Percentiles rank a stretch among this genome's conserved stretches.
These are phyloP conservation scores for Sula dactylatra DNA, from an alignment of 2,113 vertebrate species.

Conservation along the genomic window DNA sequence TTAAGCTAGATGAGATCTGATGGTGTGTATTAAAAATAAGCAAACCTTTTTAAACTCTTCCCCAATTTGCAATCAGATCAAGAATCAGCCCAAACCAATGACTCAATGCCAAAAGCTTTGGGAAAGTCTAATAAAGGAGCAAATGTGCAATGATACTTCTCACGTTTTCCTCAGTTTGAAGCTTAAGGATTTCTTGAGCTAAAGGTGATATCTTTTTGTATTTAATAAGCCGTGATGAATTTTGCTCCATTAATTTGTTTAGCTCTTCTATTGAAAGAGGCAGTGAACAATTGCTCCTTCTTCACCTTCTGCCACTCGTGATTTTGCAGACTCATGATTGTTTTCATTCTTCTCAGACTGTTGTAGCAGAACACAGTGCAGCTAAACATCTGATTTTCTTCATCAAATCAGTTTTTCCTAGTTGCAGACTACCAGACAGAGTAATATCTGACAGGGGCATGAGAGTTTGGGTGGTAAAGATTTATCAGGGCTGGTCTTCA, in stretches of 20 bases:
- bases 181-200: not conserved
- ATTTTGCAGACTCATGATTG: not conserved
- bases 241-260: not conserved
- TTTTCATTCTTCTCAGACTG: not conserved
- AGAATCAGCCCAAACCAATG: not conserved
- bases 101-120: not conserved
- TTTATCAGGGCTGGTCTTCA: not conserved
- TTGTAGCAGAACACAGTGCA: not conserved
- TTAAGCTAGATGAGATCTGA: not conserved
- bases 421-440: not conserved
- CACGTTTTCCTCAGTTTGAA: not conserved
- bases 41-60: not conserved
- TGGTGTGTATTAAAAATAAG: not conserved
- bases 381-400: not conserved
- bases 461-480: not conserved
- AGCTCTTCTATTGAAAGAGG: not conserved
- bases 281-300: not conserved
- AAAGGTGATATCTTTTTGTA: not conserved
- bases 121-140: not conserved
- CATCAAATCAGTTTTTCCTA: not conserved
- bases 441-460: not conserved
- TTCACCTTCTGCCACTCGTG: not conserved
- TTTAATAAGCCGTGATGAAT: not conserved
- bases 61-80: not conserved
- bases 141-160: not conserved